These are phyloP conservation scores for Temnopleurus reevesii DNA, from an alignment of 53 echinoderm and acorn worm species.

Conservation along the genomic window DNA sequence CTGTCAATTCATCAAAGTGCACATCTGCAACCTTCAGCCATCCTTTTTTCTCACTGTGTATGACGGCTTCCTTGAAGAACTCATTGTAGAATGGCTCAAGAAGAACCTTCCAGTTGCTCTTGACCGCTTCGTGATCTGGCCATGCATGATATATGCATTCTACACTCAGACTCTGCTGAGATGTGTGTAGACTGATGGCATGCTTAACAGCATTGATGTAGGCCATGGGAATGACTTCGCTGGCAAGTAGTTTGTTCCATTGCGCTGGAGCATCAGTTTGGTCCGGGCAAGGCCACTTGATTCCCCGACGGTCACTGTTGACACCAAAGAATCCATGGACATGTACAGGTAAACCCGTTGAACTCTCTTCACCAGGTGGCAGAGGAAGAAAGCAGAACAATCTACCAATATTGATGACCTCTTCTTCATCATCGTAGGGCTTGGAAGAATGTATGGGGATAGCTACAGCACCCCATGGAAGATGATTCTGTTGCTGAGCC, in stretches of 20 bases:
- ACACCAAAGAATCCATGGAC: conserved; percentile 93
- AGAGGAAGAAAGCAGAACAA: conserved; percentile 96
- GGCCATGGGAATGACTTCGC: conserved; percentile 68
- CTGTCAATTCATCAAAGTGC: conserved; percentile 14
- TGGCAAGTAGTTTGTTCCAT: conserved; percentile 80
- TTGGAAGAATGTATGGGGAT: conserved; percentile 17
- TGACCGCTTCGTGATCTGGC: conserved; percentile 53
- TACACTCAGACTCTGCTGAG: not conserved
- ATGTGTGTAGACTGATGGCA: not conserved
- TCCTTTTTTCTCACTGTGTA: conserved; percentile 60
- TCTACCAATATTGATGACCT: conserved; percentile 54
- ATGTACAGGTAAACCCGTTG: conserved; percentile 89
- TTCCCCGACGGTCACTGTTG: conserved; percentile 82
- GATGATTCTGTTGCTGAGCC: conserved; percentile 9
- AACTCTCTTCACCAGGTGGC: conserved; percentile 72
- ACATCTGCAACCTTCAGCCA: conserved; percentile 64
- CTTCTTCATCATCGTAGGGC: not conserved
- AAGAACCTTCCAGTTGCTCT: conserved; percentile 59
- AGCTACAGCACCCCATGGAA: conserved; percentile 65
- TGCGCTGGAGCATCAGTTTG: conserved; percentile 75
- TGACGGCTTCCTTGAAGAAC: conserved; percentile 48
- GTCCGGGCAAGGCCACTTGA: conserved; percentile 91
- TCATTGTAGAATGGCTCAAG: conserved; percentile 58
- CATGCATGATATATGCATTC: conserved; percentile 65
- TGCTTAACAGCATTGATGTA: conserved; percentile 56